phyloP scores from a whole-genome alignment of 2,797 vertebrate genomes.

The Apogon hyalosoma region DNA sequence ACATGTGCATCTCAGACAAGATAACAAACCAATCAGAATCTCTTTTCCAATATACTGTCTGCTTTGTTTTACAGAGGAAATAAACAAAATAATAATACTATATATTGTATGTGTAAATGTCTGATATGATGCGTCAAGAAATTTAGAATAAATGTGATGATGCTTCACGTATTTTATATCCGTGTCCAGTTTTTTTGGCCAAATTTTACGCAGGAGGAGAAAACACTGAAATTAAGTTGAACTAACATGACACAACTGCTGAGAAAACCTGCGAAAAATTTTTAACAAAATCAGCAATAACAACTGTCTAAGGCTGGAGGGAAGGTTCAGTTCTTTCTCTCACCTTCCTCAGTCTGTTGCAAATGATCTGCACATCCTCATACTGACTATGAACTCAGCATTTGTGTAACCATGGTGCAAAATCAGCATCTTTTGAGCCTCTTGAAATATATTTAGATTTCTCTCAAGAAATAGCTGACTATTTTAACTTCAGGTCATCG shows the following conservation, averaged over 20 bases:
- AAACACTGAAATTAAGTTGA: conserved; percentile 35
- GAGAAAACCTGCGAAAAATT: conserved; percentile 16
- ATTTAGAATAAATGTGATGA: too few relatives aligned
- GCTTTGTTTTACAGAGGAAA: background rate
- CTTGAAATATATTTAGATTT: conserved; percentile 5
- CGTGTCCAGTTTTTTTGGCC: too few relatives aligned
- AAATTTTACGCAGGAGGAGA: background rate
- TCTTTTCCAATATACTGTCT: background rate
- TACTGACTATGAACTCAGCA: conserved; percentile 17
- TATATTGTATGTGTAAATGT: too few relatives aligned
- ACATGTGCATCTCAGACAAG: conserved; percentile 14
- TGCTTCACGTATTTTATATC: too few relatives aligned
- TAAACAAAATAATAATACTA: too few relatives aligned
- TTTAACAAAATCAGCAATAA: conserved; percentile 8
- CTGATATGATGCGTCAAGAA: too few relatives aligned
- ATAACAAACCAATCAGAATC: too few relatives aligned
- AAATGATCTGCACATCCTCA: background rate
- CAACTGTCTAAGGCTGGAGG: conserved; percentile 3
- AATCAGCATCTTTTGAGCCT: conserved; percentile 15
- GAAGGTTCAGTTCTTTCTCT: background rate
- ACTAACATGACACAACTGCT: conserved; percentile 9
- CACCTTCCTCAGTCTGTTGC: background rate
- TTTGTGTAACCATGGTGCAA: conserved; percentile 28
- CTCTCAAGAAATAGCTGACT: background rate
- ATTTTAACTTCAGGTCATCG: background rate